Percentiles rank a stretch among this genome's conserved stretches.
These are phyloP conservation scores for Hybos culiciformis DNA, from an alignment of 2,888 invertebrate species.

Conservation along the genomic window DNA sequence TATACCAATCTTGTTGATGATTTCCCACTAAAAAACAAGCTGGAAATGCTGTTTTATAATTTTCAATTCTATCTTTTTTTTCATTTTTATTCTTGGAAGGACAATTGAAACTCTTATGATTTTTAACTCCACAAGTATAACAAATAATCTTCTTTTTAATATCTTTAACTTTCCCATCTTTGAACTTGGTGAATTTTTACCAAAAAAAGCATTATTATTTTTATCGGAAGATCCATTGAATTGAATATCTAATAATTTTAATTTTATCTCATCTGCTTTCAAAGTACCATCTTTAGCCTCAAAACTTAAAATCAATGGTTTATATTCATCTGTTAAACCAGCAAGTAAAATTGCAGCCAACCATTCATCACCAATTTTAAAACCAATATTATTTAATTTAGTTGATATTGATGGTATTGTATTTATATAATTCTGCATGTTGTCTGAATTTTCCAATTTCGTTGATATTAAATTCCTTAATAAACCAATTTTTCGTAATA, in stretches of 20 bases:
- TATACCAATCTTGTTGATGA: neutral
- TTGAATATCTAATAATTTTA: constrained; percentile 7
- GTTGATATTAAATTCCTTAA: constrained; percentile 7
- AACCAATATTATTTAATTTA: constrained; percentile 7
- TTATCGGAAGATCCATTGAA: neutral
- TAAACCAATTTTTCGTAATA: too few species aligned
- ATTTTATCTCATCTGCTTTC: constrained; percentile 5
- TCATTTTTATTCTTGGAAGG: neutral
- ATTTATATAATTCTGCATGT: constrained; percentile 8
- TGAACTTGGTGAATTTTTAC: neutral
- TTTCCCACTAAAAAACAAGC: neutral
- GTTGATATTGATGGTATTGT: constrained; percentile 5
- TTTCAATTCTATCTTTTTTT: neutral
- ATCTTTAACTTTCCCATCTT: constrained; percentile 1
- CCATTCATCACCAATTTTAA: constrained; percentile 5
- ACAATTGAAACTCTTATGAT: constrained; percentile 8
- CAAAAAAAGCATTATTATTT: constrained; percentile 4
- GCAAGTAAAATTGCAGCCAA: constrained; percentile 1
- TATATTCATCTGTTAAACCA: constrained; percentile 1
- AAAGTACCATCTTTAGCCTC: constrained; percentile 5
- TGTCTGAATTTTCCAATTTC: constrained; percentile 7
- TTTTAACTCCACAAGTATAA: constrained; percentile 8
- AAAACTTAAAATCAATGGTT: constrained; percentile 6
- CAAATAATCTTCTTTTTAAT: constrained; percentile 2
- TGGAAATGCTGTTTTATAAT: constrained; percentile 5